Percentiles rank a stretch among this genome's conserved stretches.
Conservation (phyloP, 2,113 vertebrate genomes). For the Rousettus leschenaultii region DNA sequence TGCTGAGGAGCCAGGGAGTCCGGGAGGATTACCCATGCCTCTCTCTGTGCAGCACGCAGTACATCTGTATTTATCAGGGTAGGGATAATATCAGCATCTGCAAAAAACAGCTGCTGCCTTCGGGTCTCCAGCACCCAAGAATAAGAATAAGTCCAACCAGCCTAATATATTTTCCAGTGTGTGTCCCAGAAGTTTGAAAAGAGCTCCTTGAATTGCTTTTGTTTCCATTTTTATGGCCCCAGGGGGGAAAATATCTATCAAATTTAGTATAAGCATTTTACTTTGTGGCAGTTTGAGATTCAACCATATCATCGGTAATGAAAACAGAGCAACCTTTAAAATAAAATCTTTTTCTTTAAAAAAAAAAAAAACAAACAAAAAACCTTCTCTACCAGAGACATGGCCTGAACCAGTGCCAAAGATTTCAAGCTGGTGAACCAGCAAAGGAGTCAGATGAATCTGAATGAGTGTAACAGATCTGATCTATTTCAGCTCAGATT, state of each 20-base stretch:
- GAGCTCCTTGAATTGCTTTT: constrained; percentile 45
- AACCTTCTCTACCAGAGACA: constrained; percentile 60
- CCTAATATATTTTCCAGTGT: neutral
- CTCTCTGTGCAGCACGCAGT: neutral
- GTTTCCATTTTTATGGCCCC: constrained; percentile 58
- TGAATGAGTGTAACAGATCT: constrained; percentile 77
- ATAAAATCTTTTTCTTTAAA: neutral
- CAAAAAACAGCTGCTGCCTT: neutral
- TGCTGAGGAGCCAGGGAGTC: neutral
- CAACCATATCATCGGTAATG: constrained; percentile 65
- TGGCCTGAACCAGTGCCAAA: constrained; percentile 81
- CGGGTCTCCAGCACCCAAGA: neutral
- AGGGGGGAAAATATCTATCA: neutral
- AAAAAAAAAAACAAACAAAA: neutral
- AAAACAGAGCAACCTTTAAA: constrained; percentile 74
- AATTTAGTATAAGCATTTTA: constrained; percentile 68
- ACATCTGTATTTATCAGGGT: neutral
- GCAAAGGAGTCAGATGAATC: constrained; percentile 78
- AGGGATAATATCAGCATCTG: neutral
- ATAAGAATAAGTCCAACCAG: constrained; percentile 15
- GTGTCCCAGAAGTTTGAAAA: neutral
- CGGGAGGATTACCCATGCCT: neutral
- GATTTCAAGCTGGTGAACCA: constrained; percentile 81
- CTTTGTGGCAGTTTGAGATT: constrained; percentile 58
- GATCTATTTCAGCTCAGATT: constrained; percentile 77